Evolutionary conservation across 1,140 invertebrate genomes (phyloP), one percentile per base, ranked within the genome.

Genomic region (Leptoteleia sp.): DNA sequence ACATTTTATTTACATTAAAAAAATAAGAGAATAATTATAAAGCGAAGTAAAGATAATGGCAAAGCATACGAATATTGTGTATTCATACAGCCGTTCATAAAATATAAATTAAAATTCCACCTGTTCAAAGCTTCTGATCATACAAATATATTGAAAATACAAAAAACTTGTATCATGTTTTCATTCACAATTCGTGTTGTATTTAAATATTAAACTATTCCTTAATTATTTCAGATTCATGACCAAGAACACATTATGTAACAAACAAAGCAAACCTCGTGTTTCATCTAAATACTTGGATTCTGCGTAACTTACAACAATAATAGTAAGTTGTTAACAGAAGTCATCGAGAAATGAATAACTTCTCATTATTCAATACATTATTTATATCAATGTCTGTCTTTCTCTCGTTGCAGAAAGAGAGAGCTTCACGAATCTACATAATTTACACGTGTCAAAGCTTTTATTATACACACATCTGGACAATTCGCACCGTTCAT

Each of bases 371-470:
- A 4, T 76, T 50, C 64, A 59, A 57, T 64, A 76, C 72, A 54
- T 61, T 68, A 61, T 76, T 61, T 76, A 55, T 77, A 76, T 71
- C 27, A 43, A 71, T 52, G 33, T 45, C 9, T 37, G 47, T 62
- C 55, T 67, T 68, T 7, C n/a, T 25, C 68, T 52, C 57, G n/a
- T 57, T 13, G 59, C 61, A 73, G 62, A 64, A 79, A 48, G 37
- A 61, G 59, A 73, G 67, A 78, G n/a, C n/a, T 79, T 73, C 55
- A 37, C 50, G 25, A 68, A 75, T 79, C 76, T 79, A 79, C 76
- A 73, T 73, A 79, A 70, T 79, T 68, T 79, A 79, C 76, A 79
- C 22, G 12, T 62, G 35, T 64, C 27, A 40, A 77, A 50, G 37
- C 22, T 43, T 64, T 45, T 7, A 73, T 73, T 79, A 29, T 79